phyloP scores from a whole-genome alignment of 2,113 vertebrate genomes.

The Muntiacus muntjak region DNA sequence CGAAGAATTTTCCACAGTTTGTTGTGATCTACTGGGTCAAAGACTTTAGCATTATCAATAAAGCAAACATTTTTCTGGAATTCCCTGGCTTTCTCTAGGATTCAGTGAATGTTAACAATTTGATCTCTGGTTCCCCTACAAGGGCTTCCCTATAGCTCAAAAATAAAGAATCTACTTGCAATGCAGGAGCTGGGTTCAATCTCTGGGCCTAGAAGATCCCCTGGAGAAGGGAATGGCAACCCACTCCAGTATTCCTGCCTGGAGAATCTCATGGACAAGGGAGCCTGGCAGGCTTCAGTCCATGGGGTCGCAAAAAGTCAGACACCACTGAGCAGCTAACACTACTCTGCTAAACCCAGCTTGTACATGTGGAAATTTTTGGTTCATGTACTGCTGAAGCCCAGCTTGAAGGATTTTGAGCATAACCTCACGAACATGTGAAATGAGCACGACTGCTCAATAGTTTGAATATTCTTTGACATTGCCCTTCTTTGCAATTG shows the following conservation, averaged over 20 bases:
- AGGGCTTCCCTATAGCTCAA: not conserved
- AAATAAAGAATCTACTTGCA: not conserved
- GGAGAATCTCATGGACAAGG: not conserved
- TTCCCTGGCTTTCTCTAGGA: not conserved
- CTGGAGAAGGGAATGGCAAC: not conserved
- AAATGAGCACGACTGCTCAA: not conserved
- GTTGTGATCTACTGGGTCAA: not conserved
- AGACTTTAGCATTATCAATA: not conserved
- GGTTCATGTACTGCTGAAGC: not conserved
- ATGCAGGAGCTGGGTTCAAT: not conserved
- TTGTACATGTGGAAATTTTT: not conserved
- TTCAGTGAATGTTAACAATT: not conserved
- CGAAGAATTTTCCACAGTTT: not conserved
- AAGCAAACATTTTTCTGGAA: not conserved
- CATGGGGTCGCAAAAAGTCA: not conserved
- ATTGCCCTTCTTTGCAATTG: not conserved
- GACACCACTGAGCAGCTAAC: not conserved
- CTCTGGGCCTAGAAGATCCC: not conserved
- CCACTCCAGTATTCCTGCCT: not conserved
- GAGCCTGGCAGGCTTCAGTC: not conserved
- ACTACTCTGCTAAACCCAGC: not conserved
- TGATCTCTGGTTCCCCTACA: not conserved
- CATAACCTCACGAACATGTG: not conserved
- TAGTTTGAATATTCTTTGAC: not conserved
- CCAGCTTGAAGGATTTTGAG: not conserved